Percentiles rank a stretch among this genome's conserved stretches.
phyloP scores from a whole-genome alignment of 2,113 vertebrate genomes.

The Dicerorhinus sumatrensis region DNA sequence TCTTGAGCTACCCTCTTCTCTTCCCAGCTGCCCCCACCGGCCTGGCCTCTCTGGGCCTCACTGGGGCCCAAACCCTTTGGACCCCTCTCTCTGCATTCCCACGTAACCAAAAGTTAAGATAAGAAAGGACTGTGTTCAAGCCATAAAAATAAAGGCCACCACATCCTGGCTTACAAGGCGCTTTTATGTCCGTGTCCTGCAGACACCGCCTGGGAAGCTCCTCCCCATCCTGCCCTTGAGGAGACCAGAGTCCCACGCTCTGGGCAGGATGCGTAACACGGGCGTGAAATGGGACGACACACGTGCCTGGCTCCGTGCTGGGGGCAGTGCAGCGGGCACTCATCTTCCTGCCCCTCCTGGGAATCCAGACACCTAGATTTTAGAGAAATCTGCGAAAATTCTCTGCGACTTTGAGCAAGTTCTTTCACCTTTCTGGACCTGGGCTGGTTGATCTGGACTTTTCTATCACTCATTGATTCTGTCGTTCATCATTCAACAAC shows the following conservation, averaged over 20 bases:
- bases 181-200: neutral
- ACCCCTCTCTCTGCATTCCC: neutral
- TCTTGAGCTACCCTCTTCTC: neutral
- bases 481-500: neutral
- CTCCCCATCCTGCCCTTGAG: neutral
- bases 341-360: neutral
- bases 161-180: neutral
- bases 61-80: neutral
- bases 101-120: neutral
- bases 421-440: neutral
- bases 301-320: neutral
- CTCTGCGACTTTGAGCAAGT: neutral
- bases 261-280: no score
- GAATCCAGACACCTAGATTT: neutral
- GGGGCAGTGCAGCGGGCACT: neutral
- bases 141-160: neutral
- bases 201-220: neutral
- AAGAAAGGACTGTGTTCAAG: neutral
- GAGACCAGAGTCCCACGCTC: neutral
- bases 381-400: neutral
- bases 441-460: neutral
- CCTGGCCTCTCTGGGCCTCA: neutral
- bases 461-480: neutral
- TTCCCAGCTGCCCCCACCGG: neutral
- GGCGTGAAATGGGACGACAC: neutral